phyloP scores from a whole-genome alignment of 2,888 invertebrate genomes.

The Drosophila neoperkinsi region DNA sequence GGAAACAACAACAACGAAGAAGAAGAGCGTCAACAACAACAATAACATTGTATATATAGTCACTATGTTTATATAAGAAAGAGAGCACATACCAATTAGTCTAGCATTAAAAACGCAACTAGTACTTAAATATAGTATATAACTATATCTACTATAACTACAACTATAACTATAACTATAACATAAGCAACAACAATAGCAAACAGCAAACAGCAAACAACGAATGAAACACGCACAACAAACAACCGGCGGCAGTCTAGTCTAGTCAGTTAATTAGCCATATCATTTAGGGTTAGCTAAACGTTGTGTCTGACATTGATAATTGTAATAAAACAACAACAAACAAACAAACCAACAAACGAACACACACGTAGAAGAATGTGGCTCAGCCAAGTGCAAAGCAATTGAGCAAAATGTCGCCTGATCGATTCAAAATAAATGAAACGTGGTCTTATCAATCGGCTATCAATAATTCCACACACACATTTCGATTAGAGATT shows the following conservation, averaged over 20 bases:
- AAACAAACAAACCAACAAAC: neutral
- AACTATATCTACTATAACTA: neutral
- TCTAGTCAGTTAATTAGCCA: constrained; percentile 72
- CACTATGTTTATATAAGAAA: constrained; percentile 10
- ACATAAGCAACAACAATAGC: neutral
- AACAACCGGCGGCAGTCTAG: constrained; percentile 41
- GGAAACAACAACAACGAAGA: constrained; percentile 1
- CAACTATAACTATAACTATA: neutral
- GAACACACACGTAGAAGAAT: neutral
- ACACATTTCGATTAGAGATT: constrained; percentile 14
- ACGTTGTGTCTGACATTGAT: constrained; percentile 44
- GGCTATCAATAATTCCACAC: constrained; percentile 38
- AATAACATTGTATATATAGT: constrained; percentile 43
- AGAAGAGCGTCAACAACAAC: constrained; percentile 14
- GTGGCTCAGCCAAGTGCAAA: constrained; percentile 45
- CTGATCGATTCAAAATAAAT: constrained; percentile 52
- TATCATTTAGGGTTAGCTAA: constrained; percentile 44
- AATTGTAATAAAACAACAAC: constrained; percentile 48
- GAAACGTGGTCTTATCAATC: constrained; percentile 39
- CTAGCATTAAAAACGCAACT: constrained; percentile 30
- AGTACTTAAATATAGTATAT: constrained; percentile 24
- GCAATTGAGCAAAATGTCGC: constrained; percentile 58
- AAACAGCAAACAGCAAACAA: neutral
- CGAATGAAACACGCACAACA: neutral
- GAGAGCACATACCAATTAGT: constrained; percentile 40